Base-by-base conservation (phyloP, 2,888 invertebrate species). In the Autographa gamma region DNA sequence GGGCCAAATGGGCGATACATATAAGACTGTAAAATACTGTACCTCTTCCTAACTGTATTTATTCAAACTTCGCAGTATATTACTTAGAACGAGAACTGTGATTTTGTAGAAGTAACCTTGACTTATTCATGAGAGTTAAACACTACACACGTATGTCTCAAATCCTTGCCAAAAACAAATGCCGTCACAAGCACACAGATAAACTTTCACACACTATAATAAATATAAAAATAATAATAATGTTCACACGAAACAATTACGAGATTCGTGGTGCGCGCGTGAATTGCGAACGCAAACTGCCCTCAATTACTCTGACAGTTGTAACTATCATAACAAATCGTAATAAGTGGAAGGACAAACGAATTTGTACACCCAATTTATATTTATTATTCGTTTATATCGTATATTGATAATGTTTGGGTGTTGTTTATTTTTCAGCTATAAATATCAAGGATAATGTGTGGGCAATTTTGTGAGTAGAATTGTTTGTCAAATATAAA, bases 271-370 rank as follows among this genome's bases (percentile, higher is more conserved):
- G 66, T 41, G 6, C 38, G 32, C 66, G 60, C 56, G 48, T 68
- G 66, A 41, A 43, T 65, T 19, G 48, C 43, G 62, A 66, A 58
- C 32, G 60, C 60, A 65, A 0, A 80, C 78, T 76, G 81, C 34
- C 62, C 71, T 73, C 65, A 69, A 71, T 76, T 72, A 80, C 76
- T 63, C 72, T 60, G 48, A 62, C 66, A 54, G 31, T 16, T 76
- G 77, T 79, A 77, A 76, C 66, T 76, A 84, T 83, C 78, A 83
- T 70, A 82, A 80, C 79, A 85, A 84, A 87, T 86, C 80, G 76
- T 84, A 84, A 83, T 85, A 85, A 89, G 76, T 83, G 80, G 78
- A 75, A 80, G 78, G 77, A 73, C 85, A 83, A 80, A 85, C 85
- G 74, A 71, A 73, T 82, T 82, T 74, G 68, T 78, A 16, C 52